Percentiles rank a stretch among this genome's conserved stretches.
These are phyloP conservation scores for Erinaceus europaeus DNA, from an alignment of 2,113 vertebrate genomes.

Conservation along the genomic window DNA sequence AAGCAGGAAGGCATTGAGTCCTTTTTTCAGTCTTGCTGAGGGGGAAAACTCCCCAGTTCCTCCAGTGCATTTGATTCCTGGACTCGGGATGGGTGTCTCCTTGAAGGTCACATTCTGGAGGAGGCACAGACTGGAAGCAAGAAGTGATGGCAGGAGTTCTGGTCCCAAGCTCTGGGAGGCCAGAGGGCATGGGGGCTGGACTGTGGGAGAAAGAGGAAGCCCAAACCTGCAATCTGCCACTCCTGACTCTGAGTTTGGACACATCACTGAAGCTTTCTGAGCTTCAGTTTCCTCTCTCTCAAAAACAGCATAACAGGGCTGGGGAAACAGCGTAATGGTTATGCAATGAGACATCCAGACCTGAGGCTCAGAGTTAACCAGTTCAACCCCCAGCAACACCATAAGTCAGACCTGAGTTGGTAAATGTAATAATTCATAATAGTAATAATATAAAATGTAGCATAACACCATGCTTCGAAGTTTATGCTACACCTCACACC, in stretches of 20 bases:
- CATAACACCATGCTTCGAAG: no score
- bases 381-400: no score
- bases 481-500: no score
- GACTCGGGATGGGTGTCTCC: background rate
- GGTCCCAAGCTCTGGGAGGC: background rate
- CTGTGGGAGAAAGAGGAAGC: background rate
- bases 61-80: fast-evolving
- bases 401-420: background rate
- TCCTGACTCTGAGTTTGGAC: background rate
- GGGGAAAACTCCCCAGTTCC: background rate
- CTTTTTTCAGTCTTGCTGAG: background rate
- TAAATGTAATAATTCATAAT: no score
- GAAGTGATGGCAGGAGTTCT: background rate
- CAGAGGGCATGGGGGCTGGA: background rate
- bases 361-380: no score
- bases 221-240: fast-evolving
- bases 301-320: no score
- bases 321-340: no score
- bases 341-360: no score
- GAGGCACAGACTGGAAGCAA: background rate
- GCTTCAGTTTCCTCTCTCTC: no score
- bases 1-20: background rate
- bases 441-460: no score
- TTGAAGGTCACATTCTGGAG: background rate
- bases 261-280: background rate